Evolutionary conservation across 2,888 invertebrate genomes (phyloP).

Genomic region (Xestia ashworthii): DNA sequence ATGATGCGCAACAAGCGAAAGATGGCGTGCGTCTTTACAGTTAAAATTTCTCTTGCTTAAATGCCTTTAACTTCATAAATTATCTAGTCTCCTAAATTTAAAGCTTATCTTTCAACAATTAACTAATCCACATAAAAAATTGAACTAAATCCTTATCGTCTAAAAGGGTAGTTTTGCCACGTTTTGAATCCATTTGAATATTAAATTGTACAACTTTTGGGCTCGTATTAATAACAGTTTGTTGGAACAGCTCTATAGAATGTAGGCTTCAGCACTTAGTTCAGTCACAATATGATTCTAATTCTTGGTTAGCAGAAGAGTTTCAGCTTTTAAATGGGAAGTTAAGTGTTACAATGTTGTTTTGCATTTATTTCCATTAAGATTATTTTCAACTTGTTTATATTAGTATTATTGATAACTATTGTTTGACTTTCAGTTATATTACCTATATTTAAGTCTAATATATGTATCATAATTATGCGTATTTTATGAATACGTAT

Average conservation of each 20-base stretch:
- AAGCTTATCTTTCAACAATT: conserved; percentile 25
- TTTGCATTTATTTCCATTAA: background rate
- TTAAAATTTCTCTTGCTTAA: background rate
- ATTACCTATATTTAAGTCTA: background rate
- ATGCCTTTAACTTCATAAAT: background rate
- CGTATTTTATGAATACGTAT: background rate
- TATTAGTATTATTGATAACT: background rate
- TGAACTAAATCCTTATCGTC: conserved; percentile 44
- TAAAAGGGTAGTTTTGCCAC: conserved; percentile 48
- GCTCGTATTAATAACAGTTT: conserved; percentile 53
- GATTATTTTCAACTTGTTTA: background rate
- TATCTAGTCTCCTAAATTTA: conserved; percentile 4
- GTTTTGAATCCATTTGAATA: conserved; percentile 50
- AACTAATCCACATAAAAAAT: conserved; percentile 49
- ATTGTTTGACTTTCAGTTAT: background rate
- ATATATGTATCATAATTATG: background rate
- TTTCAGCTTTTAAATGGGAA: conserved; percentile 26
- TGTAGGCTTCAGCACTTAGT: conserved; percentile 31
- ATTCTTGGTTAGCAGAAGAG: conserved; percentile 16
- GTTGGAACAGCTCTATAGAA: conserved; percentile 37
- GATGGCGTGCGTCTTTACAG: background rate
- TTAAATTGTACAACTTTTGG: conserved; percentile 50
- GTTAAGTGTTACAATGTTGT: conserved; percentile 8
- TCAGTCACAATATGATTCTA: conserved; percentile 15
- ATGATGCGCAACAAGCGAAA: conserved; percentile 31